Conservation (phyloP, 2,888 invertebrate species). For the Nebria brevicollis region DNA sequence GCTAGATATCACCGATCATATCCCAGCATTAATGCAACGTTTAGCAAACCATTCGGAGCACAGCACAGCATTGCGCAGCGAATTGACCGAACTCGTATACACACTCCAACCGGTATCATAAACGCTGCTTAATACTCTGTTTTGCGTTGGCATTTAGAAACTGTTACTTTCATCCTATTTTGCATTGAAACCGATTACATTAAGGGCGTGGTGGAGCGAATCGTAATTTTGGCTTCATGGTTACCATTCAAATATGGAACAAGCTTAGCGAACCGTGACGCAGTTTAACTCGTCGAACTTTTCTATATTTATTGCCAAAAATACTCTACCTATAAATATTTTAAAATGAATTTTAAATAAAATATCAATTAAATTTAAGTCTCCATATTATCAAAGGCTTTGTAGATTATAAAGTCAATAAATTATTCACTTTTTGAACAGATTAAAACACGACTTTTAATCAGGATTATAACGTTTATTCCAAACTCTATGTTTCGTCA, state of each 20-base stretch:
- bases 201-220: background rate
- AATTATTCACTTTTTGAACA: background rate
- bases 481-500: no score
- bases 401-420: background rate
- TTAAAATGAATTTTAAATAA: background rate
- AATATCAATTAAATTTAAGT: background rate
- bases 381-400: background rate
- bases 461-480: no score
- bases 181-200: background rate
- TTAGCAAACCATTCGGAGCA: no score
- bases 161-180: background rate
- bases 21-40: background rate
- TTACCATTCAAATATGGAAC: background rate
- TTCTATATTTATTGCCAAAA: background rate
- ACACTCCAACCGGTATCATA: no score
- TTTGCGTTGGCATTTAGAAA: background rate
- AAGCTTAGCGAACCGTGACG: background rate
- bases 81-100: no score
- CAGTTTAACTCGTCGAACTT: background rate
- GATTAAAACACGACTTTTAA: no score
- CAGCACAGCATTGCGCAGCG: no score
- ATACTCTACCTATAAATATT: background rate
- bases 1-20: background rate
- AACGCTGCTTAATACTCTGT: background rate
- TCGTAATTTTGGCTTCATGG: background rate